These are phyloP conservation scores for Laupala kohalensis DNA, from an alignment of 1,140 invertebrate species.

Conservation along the genomic window DNA sequence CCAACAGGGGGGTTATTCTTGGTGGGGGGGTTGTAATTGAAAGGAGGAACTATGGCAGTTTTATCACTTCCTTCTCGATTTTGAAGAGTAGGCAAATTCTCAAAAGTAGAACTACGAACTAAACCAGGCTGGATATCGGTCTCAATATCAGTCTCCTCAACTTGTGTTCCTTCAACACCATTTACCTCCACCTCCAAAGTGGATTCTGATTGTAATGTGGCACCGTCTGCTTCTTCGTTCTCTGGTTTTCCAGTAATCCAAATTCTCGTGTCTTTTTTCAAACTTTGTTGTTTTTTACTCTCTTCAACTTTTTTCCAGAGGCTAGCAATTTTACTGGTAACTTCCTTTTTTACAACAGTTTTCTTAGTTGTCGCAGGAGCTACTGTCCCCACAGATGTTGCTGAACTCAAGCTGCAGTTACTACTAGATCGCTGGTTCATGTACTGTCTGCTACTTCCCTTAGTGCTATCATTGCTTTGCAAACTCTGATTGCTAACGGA, in stretches of 20 bases:
- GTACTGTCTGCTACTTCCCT: not conserved
- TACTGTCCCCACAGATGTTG: slow-evolving; percentile 11
- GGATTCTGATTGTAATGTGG: not conserved
- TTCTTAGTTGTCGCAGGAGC: slow-evolving; percentile 24
- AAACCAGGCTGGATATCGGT: slow-evolving; percentile 28
- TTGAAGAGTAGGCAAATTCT: slow-evolving; percentile 30
- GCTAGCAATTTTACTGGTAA: slow-evolving; percentile 75
- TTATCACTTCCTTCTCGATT: not conserved
- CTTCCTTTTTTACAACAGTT: slow-evolving; percentile 44
- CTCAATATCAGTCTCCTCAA: not conserved
- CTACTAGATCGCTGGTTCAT: slow-evolving; percentile 19
- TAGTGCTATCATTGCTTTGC: slow-evolving; percentile 27
- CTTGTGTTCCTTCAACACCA: not conserved
- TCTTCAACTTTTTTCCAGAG: slow-evolving; percentile 79
- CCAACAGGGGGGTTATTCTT: not conserved
- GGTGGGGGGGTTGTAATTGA: slow-evolving; percentile 35
- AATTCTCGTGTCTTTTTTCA: slow-evolving; percentile 45
- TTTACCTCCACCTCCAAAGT: not conserved
- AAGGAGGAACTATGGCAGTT: slow-evolving; percentile 33
- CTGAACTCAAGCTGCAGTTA: slow-evolving; percentile 44
- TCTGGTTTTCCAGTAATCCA: slow-evolving; percentile 37
- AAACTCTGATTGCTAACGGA: slow-evolving; percentile 33
- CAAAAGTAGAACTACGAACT: slow-evolving; percentile 56
- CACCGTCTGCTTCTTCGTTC: slow-evolving; percentile 1
- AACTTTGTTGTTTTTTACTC: slow-evolving; percentile 42